Evolutionary conservation across 2,888 invertebrate species (phyloP).

Genomic region (Rhagonycha lutea): DNA sequence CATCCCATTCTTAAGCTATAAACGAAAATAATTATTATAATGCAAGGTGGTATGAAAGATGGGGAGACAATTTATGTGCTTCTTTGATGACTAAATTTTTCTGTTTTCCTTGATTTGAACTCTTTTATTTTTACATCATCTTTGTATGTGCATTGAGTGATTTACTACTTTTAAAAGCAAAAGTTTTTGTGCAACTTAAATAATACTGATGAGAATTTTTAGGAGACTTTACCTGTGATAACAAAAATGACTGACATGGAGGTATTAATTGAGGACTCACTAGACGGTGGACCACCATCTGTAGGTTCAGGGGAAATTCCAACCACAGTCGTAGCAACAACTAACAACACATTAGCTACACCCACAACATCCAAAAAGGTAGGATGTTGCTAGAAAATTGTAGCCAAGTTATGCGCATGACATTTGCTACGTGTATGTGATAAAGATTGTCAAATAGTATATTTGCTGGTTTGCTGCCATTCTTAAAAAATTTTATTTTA

Average conservation of each 20-base stretch:
- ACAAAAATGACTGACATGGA: slow-evolving; percentile 67
- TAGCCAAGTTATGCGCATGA: slow-evolving; percentile 24
- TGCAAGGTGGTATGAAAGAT: too few relatives aligned
- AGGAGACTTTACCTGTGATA: slow-evolving; percentile 61
- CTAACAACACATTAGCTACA: slow-evolving; percentile 50
- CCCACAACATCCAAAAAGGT: slow-evolving; percentile 56
- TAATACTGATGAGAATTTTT: slow-evolving; percentile 43
- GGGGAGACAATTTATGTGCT: neutral
- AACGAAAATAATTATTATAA: too few relatives aligned
- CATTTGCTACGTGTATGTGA: slow-evolving; percentile 25
- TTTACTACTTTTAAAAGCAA: neutral
- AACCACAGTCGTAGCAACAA: slow-evolving; percentile 49
- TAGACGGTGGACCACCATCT: slow-evolving; percentile 81
- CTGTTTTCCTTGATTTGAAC: neutral
- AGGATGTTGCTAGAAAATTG: slow-evolving; percentile 13
- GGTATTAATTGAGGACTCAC: slow-evolving; percentile 75
- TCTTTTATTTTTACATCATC: neutral
- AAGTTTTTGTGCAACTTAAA: neutral
- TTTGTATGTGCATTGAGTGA: neutral
- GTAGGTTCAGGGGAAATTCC: slow-evolving; percentile 80
- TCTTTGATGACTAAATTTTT: neutral
- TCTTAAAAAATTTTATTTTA: slow-evolving; percentile 6
- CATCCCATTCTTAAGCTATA: neutral
- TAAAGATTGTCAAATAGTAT: slow-evolving; percentile 12
- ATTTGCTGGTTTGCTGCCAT: slow-evolving; percentile 15